phyloP scores from a whole-genome alignment of 2,113 vertebrate species.

The Sinocyclocheilus grahami region DNA sequence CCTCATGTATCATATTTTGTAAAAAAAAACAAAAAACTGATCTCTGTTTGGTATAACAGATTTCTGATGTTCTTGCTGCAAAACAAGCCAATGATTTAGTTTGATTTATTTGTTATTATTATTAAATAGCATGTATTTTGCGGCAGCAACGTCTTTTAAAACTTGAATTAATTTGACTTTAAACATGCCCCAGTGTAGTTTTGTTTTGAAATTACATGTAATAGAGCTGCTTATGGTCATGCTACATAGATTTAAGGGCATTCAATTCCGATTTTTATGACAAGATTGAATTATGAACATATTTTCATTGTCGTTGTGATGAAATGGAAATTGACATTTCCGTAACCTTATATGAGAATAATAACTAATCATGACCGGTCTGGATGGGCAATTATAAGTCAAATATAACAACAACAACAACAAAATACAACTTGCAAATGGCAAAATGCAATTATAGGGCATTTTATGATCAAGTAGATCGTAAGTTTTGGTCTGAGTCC shows the following conservation, averaged over 20 bases:
- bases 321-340: too few relatives aligned
- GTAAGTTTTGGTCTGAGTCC: background rate
- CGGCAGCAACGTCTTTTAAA: constrained; percentile 1
- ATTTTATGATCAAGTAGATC: background rate
- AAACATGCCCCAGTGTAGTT: background rate
- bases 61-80: constrained; percentile 4
- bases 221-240: background rate
- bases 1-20: background rate
- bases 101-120: background rate
- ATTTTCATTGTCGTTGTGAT: too few relatives aligned
- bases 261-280: too few relatives aligned
- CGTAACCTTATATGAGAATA: background rate
- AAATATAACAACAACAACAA: background rate
- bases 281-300: too few relatives aligned
- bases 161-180: background rate
- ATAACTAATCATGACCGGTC: background rate
- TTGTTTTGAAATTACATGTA: background rate
- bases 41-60: background rate
- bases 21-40: background rate
- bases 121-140: background rate
- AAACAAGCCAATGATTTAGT: background rate
- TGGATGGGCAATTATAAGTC: background rate
- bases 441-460: background rate
- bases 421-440: background rate
- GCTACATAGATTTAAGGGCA: too few relatives aligned